Percentiles rank a stretch among this genome's conserved stretches.
Evolutionary conservation across 2,113 vertebrate species (phyloP).

Genomic region (Gymnarchus niloticus): DNA sequence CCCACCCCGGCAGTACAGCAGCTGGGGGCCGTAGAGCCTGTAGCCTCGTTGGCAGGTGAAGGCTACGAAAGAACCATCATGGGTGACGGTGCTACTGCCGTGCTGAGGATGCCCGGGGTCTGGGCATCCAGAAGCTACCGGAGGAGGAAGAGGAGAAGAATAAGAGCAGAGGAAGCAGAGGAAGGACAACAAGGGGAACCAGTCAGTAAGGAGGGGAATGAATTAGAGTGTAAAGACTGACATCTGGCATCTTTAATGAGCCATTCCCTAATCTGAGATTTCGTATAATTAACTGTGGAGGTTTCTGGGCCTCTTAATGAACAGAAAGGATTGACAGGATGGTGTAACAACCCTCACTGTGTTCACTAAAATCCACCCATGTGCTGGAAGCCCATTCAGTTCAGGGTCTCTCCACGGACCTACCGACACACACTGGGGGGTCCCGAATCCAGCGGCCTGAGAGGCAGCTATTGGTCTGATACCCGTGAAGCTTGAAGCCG

Average conservation of each 20-base stretch:
- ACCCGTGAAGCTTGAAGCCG: constrained; percentile 56
- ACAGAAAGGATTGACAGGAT: background rate
- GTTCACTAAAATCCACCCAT: background rate
- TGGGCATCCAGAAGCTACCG: constrained; percentile 49
- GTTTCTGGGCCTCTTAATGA: background rate
- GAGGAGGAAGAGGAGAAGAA: background rate
- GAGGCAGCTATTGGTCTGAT: constrained; percentile 58
- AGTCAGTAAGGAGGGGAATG: background rate
- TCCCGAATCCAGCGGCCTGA: constrained; percentile 56
- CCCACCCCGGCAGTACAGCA: constrained; percentile 56
- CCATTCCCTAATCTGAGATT: background rate
- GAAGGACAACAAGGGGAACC: background rate
- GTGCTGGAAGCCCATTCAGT: background rate
- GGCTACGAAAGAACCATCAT: constrained; percentile 42
- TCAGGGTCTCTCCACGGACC: constrained; percentile 22
- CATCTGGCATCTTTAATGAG: background rate
- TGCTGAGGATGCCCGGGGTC: constrained; percentile 39
- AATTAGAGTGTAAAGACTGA: background rate
- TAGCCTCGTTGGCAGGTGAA: constrained; percentile 55
- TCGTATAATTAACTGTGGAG: background rate
- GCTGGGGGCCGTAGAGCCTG: constrained; percentile 44
- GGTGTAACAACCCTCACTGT: background rate
- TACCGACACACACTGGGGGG: constrained; percentile 55
- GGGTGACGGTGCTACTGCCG: constrained; percentile 41
- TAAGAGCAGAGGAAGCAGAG: background rate